These are phyloP conservation scores for Agonopterix heracliana DNA, from an alignment of 2,888 invertebrate species.

Conservation along the genomic window DNA sequence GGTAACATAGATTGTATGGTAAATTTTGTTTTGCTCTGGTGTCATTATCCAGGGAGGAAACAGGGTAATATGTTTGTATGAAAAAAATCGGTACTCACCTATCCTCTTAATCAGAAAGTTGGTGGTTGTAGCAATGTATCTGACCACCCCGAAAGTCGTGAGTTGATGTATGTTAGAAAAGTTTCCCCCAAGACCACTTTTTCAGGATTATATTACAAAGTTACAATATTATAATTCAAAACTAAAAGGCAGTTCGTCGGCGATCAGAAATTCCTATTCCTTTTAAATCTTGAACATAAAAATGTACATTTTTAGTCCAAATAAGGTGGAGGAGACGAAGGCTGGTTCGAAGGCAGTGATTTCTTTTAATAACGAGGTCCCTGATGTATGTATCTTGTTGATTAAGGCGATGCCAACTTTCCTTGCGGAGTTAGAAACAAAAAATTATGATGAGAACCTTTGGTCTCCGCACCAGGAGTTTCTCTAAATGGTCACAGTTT, in stretches of 20 bases:
- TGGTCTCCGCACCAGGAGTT: not conserved
- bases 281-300: slow-evolving; percentile 40
- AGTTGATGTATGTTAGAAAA: too few relatives aligned
- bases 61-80: too few relatives aligned
- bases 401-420: slow-evolving; percentile 63
- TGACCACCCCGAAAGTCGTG: too few relatives aligned
- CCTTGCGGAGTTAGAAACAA: slow-evolving; percentile 64
- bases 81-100: too few relatives aligned
- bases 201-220: too few relatives aligned
- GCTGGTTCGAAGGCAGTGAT: slow-evolving; percentile 53
- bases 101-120: too few relatives aligned
- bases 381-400: slow-evolving; percentile 24
- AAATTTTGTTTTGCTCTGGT: too few relatives aligned
- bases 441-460: slow-evolving; percentile 29
- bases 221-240: not conserved
- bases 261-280: slow-evolving; percentile 40
- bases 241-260: not conserved
- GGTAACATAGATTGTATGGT: too few relatives aligned
- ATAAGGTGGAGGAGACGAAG: slow-evolving; percentile 42
- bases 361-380: slow-evolving; percentile 61
- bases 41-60: too few relatives aligned
- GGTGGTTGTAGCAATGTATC: too few relatives aligned
- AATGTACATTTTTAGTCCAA: slow-evolving; percentile 54
- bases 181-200: too few relatives aligned
- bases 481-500: slow-evolving; percentile 3